These are phyloP conservation scores for Rambutsinella grinnellia DNA, from an alignment of 2,888 invertebrate genomes.

Conservation along the genomic window DNA sequence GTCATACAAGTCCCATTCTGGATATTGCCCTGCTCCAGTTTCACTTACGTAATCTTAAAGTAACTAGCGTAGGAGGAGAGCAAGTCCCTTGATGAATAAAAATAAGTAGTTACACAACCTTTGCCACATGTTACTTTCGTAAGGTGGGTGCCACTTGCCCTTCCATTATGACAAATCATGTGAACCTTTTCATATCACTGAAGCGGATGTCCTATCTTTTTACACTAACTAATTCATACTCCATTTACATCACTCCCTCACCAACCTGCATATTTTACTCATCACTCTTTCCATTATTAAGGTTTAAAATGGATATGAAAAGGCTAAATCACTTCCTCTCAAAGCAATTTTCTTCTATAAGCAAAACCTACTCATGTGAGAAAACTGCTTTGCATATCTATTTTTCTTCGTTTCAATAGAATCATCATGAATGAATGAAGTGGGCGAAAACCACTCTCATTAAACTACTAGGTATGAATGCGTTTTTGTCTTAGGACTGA, in stretches of 20 bases:
- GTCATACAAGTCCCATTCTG: neutral
- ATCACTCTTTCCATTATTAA: slow-evolving; percentile 5
- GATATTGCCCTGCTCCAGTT: slow-evolving; percentile 4
- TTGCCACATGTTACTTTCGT: neutral
- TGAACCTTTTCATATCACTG: slow-evolving; percentile 20
- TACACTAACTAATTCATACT: neutral
- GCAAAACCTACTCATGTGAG: too few species aligned
- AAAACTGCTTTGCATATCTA: too few species aligned
- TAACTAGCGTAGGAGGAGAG: slow-evolving; percentile 13
- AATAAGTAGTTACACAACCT: neutral
- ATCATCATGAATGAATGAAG: neutral
- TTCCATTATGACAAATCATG: slow-evolving; percentile 30
- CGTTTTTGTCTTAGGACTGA: neutral
- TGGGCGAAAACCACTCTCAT: neutral
- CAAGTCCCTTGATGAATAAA: neutral
- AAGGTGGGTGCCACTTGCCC: slow-evolving; percentile 17
- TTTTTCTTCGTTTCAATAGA: slow-evolving; percentile 13
- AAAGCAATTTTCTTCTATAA: too few species aligned
- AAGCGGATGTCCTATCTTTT: neutral
- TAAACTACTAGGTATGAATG: neutral
- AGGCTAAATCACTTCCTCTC: slow-evolving; percentile 27
- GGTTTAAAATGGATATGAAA: slow-evolving; percentile 9
- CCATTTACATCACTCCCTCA: neutral
- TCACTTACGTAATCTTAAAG: too few species aligned
- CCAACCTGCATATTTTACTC: neutral